Percentiles rank a stretch among this genome's conserved stretches.
Evolutionary conservation across 2,113 vertebrate genomes (phyloP).

Genomic region (Aramus guarauna): DNA sequence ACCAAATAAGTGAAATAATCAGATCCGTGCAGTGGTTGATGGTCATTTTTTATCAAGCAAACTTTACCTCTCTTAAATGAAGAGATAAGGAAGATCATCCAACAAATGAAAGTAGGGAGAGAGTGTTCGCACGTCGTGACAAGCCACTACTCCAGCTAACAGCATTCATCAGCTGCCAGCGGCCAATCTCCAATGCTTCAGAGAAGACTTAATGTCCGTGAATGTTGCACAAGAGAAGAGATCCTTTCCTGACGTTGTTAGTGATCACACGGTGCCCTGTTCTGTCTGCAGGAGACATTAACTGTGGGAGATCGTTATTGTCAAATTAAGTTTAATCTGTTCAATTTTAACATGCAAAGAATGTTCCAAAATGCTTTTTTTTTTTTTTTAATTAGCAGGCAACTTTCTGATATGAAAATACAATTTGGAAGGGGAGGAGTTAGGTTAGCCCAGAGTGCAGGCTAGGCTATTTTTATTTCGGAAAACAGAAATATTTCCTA

Average conservation of each 20-base stretch:
- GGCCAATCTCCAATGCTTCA: background rate
- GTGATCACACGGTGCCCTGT: background rate
- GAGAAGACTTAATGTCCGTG: background rate
- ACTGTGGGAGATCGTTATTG: background rate
- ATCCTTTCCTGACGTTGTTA: background rate
- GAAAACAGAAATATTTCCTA: slow-evolving; percentile 1
- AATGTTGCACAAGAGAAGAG: background rate
- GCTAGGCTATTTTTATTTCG: background rate
- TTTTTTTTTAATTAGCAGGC: background rate
- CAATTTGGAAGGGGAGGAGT: background rate
- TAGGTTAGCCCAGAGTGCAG: background rate
- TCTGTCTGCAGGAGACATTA: background rate
- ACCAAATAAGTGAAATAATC: background rate
- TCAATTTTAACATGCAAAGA: background rate
- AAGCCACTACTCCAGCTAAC: background rate
- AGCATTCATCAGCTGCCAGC: background rate
- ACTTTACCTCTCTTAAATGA: background rate
- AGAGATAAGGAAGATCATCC: background rate
- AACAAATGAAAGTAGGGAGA: background rate
- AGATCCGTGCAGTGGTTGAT: background rate
- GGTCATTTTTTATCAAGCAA: background rate
- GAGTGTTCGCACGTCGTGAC: background rate
- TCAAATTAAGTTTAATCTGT: background rate
- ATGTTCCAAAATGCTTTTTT: background rate
- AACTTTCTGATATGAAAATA: background rate